Conservation (phyloP, 92 coral and sea anemone species). For the Bergia sp. region DNA sequence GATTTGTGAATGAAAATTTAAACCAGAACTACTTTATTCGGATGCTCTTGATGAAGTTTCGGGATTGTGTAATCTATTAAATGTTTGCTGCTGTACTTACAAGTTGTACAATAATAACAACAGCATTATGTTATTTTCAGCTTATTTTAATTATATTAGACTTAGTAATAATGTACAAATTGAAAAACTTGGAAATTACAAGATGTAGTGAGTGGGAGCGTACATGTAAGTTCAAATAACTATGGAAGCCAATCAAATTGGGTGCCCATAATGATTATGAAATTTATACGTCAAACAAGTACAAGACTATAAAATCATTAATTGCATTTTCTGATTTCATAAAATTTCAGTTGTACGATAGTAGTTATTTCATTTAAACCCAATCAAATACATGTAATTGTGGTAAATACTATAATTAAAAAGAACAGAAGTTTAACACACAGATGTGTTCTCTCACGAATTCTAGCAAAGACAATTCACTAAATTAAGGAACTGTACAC, state of each 20-base stretch:
- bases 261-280: conserved; percentile 3
- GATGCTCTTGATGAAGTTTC: conserved; percentile 5
- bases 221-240: neutral
- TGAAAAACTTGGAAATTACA: neutral
- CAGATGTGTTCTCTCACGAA: neutral
- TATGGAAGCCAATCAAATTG: neutral
- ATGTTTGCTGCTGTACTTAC: neutral
- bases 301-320: neutral
- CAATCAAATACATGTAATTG: neutral
- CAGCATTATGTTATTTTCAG: conserved; percentile 9
- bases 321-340: neutral
- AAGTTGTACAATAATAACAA: neutral
- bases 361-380: neutral
- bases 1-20: neutral
- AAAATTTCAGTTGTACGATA: neutral
- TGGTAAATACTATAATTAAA: neutral
- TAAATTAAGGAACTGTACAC: neutral
- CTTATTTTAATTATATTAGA: neutral
- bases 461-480: neutral
- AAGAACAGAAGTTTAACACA: neutral
- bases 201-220: conserved; percentile 4
- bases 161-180: conserved; percentile 4
- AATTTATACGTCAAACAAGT: neutral
- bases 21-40: conserved; percentile 6
- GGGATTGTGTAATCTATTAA: conserved; percentile 5